Evolutionary conservation across 2,113 vertebrate genomes (phyloP).

Genomic region (Nibea coibor): DNA sequence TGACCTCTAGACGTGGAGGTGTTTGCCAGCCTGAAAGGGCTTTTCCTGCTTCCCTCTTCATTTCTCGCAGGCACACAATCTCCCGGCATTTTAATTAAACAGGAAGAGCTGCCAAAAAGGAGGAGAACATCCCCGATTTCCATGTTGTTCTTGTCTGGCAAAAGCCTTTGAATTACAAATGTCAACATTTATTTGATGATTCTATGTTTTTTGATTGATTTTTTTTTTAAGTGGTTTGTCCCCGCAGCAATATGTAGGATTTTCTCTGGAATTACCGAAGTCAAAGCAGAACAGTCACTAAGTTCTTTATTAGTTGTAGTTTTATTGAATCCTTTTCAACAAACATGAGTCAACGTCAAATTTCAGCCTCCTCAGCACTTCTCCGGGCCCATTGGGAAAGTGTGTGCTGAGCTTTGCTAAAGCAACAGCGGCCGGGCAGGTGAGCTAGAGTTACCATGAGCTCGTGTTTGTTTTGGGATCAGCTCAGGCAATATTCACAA

Average conservation of each 20-base stretch:
- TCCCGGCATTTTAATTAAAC: constrained; percentile 54
- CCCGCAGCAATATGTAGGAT: background rate
- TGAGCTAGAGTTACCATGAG: constrained; percentile 70
- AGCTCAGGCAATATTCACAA: constrained; percentile 69
- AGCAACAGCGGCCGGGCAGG: constrained; percentile 69
- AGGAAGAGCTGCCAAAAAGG: constrained; percentile 23
- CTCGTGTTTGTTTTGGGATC: constrained; percentile 74
- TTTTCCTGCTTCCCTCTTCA: constrained; percentile 31
- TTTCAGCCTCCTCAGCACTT: constrained; percentile 72
- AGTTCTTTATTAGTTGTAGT: constrained; percentile 44
- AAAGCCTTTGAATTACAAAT: constrained; percentile 26
- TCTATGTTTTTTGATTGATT: constrained; percentile 1
- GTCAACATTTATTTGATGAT: constrained; percentile 5
- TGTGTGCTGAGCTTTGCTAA: constrained; percentile 68
- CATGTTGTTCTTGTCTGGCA: background rate
- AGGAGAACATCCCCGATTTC: constrained; percentile 13
- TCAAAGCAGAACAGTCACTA: constrained; percentile 18
- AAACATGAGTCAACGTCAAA: constrained; percentile 58
- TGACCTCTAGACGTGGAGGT: constrained; percentile 58
- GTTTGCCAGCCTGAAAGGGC: constrained; percentile 38
- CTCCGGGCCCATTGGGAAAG: constrained; percentile 21
- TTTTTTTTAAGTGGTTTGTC: too few relatives aligned
- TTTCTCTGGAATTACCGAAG: constrained; percentile 21
- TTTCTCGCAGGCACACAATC: constrained; percentile 35
- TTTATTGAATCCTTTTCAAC: constrained; percentile 58